phyloP scores from a whole-genome alignment of 2,113 vertebrate species.

The Pangasianodon gigas region DNA sequence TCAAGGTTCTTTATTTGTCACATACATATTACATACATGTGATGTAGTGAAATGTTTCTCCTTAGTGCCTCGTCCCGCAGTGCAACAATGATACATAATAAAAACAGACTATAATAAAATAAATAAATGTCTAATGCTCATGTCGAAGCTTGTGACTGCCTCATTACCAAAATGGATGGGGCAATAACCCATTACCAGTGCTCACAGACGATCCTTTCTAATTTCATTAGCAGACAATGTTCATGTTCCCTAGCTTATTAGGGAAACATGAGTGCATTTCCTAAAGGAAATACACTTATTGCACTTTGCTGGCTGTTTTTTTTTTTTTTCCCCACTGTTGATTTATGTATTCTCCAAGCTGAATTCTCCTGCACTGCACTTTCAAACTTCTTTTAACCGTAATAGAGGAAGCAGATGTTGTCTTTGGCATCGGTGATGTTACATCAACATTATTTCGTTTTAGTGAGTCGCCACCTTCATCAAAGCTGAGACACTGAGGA shows the following conservation, averaged over 20 bases:
- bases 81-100: too few species aligned
- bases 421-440: slow-evolving; percentile 29
- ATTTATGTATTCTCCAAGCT: slow-evolving; percentile 60
- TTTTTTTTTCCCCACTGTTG: slow-evolving; percentile 44
- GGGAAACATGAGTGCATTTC: slow-evolving; percentile 39
- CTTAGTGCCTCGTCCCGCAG: too few species aligned
- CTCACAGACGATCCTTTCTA: slow-evolving; percentile 60
- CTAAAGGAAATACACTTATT: slow-evolving; percentile 53
- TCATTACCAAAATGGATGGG: neutral
- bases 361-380: slow-evolving; percentile 54
- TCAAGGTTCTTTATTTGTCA: too few species aligned
- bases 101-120: too few species aligned
- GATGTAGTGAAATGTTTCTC: too few species aligned
- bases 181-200: slow-evolving; percentile 46
- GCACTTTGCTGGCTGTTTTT: neutral
- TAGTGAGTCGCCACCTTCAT: slow-evolving; percentile 11
- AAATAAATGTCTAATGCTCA: neutral
- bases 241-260: slow-evolving; percentile 40
- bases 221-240: slow-evolving; percentile 68
- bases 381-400: slow-evolving; percentile 46
- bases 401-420: slow-evolving; percentile 69
- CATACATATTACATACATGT: too few species aligned
- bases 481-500: neutral
- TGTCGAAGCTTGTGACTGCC: neutral
- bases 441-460: slow-evolving; percentile 37